These are phyloP conservation scores for Clarias batrachus DNA, from an alignment of 2,113 vertebrate genomes.

Conservation along the genomic window DNA sequence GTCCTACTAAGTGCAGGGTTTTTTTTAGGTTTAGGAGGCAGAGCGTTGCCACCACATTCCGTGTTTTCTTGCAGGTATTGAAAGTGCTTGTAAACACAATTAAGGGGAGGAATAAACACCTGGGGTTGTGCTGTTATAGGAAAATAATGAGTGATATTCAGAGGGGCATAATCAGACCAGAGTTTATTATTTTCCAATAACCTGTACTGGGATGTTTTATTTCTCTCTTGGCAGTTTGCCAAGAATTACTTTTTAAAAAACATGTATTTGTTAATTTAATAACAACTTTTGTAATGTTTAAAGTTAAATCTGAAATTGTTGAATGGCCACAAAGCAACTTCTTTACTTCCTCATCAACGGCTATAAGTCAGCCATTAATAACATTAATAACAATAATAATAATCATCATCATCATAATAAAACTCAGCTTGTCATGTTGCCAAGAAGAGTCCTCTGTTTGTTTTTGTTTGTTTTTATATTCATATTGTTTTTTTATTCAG, in stretches of 20 bases:
- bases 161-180: not conserved
- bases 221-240: not conserved
- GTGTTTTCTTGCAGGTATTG: not conserved
- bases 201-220: not conserved
- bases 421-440: not conserved
- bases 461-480: too few relatives aligned
- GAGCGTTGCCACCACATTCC: not conserved
- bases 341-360: not conserved
- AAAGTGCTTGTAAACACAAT: not conserved
- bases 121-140: not conserved
- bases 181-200: not conserved
- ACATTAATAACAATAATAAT: too few relatives aligned
- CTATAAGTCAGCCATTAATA: not conserved
- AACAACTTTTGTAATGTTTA: not conserved
- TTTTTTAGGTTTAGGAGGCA: not conserved
- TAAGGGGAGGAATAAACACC: constrained; percentile 6
- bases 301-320: not conserved
- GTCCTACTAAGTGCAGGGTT: constrained; percentile 35
- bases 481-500: too few relatives aligned
- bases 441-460: not conserved
- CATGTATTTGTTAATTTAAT: not conserved
- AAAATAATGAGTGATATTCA: not conserved
- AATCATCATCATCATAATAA: not conserved
- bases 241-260: not conserved
- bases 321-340: not conserved